Conservation (phyloP, 2,113 vertebrate genomes). For the Poeciliopsis retropinna region DNA sequence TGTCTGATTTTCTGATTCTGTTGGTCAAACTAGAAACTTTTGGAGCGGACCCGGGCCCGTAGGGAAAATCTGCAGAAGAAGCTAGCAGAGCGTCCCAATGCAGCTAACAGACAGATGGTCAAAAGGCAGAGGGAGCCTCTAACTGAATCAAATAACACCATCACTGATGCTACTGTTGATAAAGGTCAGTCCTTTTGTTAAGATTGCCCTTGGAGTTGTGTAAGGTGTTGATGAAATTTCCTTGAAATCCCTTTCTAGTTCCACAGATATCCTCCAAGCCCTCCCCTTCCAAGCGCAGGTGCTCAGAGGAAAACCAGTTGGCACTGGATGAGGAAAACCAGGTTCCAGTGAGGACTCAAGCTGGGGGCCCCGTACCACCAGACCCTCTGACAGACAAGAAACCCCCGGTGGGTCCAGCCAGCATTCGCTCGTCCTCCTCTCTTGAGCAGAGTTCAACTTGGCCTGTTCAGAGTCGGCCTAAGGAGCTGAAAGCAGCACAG, state of each 20-base stretch:
- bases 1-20: not conserved
- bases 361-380: slow-evolving; percentile 17
- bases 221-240: not conserved
- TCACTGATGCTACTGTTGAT: slow-evolving; percentile 55
- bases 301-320: slow-evolving; percentile 79
- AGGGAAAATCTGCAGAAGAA: slow-evolving; percentile 97
- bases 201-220: not conserved
- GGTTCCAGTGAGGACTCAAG: slow-evolving; percentile 59
- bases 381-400: slow-evolving; percentile 73
- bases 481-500: not conserved
- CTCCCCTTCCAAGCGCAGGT: slow-evolving; percentile 90
- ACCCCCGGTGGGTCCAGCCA: slow-evolving; percentile 39
- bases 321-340: slow-evolving; percentile 80
- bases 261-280: slow-evolving; percentile 86
- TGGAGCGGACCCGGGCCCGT: slow-evolving; percentile 94
- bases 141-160: slow-evolving; percentile 83
- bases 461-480: slow-evolving; percentile 11
- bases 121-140: slow-evolving; percentile 91
- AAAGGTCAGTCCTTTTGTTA: slow-evolving; percentile 79
- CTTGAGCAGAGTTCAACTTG: slow-evolving; percentile 32
- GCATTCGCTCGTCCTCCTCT: slow-evolving; percentile 31
- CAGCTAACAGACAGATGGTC: slow-evolving; percentile 67
- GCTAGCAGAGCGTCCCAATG: slow-evolving; percentile 87
- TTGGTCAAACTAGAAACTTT: slow-evolving; percentile 85
- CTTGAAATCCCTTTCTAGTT: slow-evolving; percentile 22